Evolutionary conservation across 2,888 invertebrate species (phyloP).

Genomic region (Drosophila kuntzei): DNA sequence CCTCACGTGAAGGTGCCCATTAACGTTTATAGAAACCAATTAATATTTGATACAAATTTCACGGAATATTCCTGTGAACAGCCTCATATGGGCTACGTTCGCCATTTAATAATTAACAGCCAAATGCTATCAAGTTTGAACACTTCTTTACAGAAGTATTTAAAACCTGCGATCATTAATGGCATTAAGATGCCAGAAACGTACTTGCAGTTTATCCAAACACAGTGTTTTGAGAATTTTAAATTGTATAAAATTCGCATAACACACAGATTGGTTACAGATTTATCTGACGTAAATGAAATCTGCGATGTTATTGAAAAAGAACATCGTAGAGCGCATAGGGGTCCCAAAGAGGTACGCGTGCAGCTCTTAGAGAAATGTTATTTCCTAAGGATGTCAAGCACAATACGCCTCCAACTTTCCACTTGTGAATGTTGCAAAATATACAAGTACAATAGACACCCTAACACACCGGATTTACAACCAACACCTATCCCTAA

Average conservation of each 20-base stretch:
- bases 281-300: no score
- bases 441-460: constrained; percentile 1
- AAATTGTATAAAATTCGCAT: no score
- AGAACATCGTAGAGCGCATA: no score
- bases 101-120: background rate
- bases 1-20: background rate
- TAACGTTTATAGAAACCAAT: background rate
- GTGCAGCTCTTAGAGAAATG: no score
- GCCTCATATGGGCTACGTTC: background rate
- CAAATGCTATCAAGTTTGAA: background rate
- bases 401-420: background rate
- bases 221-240: no score
- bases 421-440: background rate
- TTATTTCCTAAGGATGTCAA: constrained; percentile 7
- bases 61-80: background rate
- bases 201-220: no score
- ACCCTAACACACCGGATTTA: background rate
- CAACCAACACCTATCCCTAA: background rate
- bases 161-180: no score
- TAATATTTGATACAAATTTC: background rate
- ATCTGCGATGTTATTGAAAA: no score
- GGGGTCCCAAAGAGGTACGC: no score
- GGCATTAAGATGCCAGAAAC: no score
- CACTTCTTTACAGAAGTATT: background rate
- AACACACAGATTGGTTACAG: no score